These are phyloP conservation scores for Leptinotarsa juncta DNA, from an alignment of 2,888 invertebrate species.

Conservation along the genomic window DNA sequence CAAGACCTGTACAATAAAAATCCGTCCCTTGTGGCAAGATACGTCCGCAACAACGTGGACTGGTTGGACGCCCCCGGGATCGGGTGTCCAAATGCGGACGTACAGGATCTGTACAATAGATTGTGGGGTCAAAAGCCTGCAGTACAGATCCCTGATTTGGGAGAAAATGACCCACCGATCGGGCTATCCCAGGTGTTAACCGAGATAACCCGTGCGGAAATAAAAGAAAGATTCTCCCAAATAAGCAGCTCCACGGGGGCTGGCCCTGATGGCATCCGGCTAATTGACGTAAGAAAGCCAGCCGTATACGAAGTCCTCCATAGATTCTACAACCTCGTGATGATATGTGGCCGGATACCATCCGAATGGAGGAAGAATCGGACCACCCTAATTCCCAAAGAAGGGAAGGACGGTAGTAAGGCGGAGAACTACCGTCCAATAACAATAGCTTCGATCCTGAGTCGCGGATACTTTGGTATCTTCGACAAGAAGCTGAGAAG, in stretches of 20 bases:
- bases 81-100: conserved; percentile 21
- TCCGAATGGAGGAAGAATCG: neutral
- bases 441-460: conserved; percentile 45
- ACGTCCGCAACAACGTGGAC: conserved; percentile 46
- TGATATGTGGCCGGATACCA: neutral
- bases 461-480: conserved; percentile 53
- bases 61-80: conserved; percentile 34
- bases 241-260: no score
- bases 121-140: conserved; percentile 51
- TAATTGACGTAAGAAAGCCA: no score
- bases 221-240: no score
- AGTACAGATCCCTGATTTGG: conserved; percentile 43
- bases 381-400: conserved; percentile 51
- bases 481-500: conserved; percentile 50
- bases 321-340: no score
- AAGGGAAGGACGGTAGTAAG: conserved; percentile 51
- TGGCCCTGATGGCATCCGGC: no score
- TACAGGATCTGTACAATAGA: conserved; percentile 45
- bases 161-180: conserved; percentile 53
- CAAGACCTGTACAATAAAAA: conserved; percentile 55
- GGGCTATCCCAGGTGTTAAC: no score
- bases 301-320: no score
- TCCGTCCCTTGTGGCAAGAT: conserved; percentile 53
- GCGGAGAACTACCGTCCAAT: conserved; percentile 56
- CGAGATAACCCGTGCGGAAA: no score